Conservation (phyloP, 2,113 vertebrate species). For the Oreochromis niloticus region DNA sequence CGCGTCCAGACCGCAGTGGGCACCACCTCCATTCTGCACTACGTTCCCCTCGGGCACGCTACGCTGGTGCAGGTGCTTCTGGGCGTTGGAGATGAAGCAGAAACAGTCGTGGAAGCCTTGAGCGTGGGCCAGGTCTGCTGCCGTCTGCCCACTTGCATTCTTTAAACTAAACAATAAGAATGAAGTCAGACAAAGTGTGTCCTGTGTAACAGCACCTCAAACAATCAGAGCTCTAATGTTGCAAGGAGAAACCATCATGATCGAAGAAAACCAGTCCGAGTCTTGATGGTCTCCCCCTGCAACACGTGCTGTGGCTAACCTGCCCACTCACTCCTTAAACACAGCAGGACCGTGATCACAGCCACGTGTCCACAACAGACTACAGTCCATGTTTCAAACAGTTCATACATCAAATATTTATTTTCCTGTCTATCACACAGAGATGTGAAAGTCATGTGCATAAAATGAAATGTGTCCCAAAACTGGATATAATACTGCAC, state of each 20-base stretch:
- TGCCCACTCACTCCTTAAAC: background rate
- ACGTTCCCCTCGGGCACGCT: conserved; percentile 70
- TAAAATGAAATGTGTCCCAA: background rate
- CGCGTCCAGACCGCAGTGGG: conserved; percentile 50
- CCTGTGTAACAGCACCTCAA: background rate
- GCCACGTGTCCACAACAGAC: no score
- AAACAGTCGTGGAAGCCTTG: conserved; percentile 91
- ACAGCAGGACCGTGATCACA: background rate
- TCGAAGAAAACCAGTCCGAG: background rate
- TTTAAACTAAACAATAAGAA: conserved; percentile 81
- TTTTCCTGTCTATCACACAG: rapidly evolving
- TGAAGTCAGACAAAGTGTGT: conserved; percentile 12
- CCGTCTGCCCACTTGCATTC: conserved; percentile 91
- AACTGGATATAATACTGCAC: rapidly evolving
- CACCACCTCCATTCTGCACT: conserved; percentile 67
- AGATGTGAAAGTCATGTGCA: rapidly evolving
- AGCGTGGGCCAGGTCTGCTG: conserved; percentile 90
- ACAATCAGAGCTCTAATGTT: background rate
- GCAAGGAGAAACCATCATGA: background rate
- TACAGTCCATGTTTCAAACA: background rate
- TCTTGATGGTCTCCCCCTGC: background rate
- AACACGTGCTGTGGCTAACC: background rate
- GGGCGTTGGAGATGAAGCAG: conserved; percentile 84
- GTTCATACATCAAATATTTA: rapidly evolving
- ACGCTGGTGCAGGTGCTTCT: conserved; percentile 75